phyloP scores from a whole-genome alignment of 2,797 vertebrate species.

The Acipenser transmontanus region DNA sequence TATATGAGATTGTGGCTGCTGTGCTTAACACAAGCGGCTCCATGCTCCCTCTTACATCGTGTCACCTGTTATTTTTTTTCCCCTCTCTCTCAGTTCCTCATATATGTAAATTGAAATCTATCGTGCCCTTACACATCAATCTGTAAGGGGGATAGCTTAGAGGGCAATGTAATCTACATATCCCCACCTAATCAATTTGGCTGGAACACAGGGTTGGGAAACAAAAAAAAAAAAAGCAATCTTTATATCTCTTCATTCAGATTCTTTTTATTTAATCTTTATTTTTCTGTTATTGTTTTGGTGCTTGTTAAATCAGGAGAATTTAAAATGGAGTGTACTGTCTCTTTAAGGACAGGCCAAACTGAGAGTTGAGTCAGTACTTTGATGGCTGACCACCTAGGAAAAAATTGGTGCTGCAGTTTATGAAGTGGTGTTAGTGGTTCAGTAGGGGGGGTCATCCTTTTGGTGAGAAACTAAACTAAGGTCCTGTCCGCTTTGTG shows the following conservation, averaged over 20 bases:
- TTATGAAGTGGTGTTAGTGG: too few species aligned
- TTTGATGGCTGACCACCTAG: too few species aligned
- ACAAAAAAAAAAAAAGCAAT: conserved; percentile 58
- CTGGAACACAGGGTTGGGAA: conserved; percentile 40
- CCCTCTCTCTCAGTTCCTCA: conserved; percentile 40
- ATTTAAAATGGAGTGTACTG: too few species aligned
- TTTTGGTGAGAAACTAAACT: too few species aligned
- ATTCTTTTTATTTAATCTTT: conserved; percentile 37
- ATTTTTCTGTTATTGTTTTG: conserved; percentile 7
- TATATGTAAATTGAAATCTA: conserved; percentile 79
- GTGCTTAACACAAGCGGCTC: conserved; percentile 48
- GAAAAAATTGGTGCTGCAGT: too few species aligned
- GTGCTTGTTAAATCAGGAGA: not conserved
- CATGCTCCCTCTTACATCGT: conserved; percentile 47
- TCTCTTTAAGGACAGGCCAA: too few species aligned
- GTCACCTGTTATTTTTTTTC: conserved; percentile 42
- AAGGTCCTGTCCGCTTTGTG: too few species aligned
- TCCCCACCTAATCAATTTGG: conserved; percentile 60
- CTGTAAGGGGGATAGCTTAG: conserved; percentile 31
- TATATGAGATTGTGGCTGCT: conserved; percentile 70
- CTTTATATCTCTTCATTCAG: conserved; percentile 47
- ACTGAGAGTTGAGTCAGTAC: too few species aligned
- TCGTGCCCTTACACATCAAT: conserved; percentile 58
- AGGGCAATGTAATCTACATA: conserved; percentile 63
- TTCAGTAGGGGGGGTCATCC: too few species aligned